A percentile compares a stretch with the other conserved stretches of the same genome.
phyloP scores from a whole-genome alignment of 2,888 invertebrate species.

The Protonemura montana region DNA sequence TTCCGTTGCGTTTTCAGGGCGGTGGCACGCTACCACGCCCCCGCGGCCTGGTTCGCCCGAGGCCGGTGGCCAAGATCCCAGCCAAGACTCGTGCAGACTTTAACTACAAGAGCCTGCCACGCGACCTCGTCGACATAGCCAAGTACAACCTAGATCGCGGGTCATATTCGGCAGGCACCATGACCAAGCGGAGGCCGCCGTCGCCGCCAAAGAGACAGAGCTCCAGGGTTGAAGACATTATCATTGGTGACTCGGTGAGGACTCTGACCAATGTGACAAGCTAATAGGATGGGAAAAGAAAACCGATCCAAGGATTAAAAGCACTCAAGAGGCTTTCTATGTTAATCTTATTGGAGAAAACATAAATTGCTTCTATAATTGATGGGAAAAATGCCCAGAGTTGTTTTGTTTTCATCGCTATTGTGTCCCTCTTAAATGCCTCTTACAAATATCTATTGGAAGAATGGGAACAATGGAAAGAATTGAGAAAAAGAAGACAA shows the following conservation, averaged over 20 bases:
- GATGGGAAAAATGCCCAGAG: too few species aligned
- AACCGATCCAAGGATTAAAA: too few species aligned
- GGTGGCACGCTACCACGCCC: constrained; percentile 89
- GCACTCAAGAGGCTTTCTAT: too few species aligned
- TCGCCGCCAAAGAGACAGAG: constrained; percentile 81
- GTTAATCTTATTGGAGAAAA: too few species aligned
- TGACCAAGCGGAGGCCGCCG: constrained; percentile 77
- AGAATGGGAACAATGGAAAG: too few species aligned
- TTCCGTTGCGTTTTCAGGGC: constrained; percentile 63
- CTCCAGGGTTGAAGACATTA: constrained; percentile 57
- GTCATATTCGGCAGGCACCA: constrained; percentile 37
- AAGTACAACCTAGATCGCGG: constrained; percentile 60
- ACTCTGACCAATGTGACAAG: too few species aligned
- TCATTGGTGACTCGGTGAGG: constrained; percentile 58
- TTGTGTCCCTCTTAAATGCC: too few species aligned
- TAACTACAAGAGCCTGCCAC: constrained; percentile 64
- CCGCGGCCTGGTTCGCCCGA: constrained; percentile 78
- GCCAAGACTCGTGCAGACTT: constrained; percentile 54
- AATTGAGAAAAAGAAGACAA: too few species aligned
- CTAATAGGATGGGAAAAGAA: too few species aligned
- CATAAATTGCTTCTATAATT: too few species aligned
- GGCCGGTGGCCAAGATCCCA: constrained; percentile 79
- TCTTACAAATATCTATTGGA: too few species aligned
- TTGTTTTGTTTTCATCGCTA: too few species aligned
- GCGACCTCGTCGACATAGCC: constrained; percentile 61